Conservation (phyloP, 2,113 vertebrate species). For the Fregetta grallaria region DNA sequence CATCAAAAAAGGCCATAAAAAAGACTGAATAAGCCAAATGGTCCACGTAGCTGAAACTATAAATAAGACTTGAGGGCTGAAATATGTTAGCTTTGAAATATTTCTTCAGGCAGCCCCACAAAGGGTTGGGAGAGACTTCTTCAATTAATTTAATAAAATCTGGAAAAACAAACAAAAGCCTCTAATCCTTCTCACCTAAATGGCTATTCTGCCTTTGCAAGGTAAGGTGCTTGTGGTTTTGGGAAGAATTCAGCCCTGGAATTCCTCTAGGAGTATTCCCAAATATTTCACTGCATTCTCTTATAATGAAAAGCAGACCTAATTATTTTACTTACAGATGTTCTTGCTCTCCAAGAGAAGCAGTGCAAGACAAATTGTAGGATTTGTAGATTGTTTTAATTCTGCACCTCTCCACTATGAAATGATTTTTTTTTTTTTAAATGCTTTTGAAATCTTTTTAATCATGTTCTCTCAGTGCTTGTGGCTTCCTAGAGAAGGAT, state of each 20-base stretch:
- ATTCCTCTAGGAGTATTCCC: not conserved
- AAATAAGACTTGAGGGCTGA: not conserved
- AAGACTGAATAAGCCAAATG: not conserved
- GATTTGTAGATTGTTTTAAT: not conserved
- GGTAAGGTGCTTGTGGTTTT: not conserved
- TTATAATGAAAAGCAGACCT: not conserved
- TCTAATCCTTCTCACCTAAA: not conserved
- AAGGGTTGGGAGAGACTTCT: not conserved
- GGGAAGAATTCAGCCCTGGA: not conserved
- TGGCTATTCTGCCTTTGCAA: not conserved
- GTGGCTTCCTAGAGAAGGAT: not conserved
- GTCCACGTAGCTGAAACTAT: not conserved
- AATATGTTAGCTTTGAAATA: not conserved
- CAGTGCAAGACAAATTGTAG: not conserved
- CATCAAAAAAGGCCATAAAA: not conserved
- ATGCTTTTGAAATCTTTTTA: not conserved
- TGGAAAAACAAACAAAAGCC: not conserved
- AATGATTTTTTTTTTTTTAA: not conserved
- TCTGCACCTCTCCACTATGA: not conserved
- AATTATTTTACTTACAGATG: not conserved
- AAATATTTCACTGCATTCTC: not conserved
- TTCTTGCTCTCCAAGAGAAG: not conserved
- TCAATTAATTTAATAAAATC: not conserved
- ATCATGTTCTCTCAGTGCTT: not conserved
- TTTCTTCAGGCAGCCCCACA: not conserved